A percentile compares a stretch with the other conserved stretches of the same genome.
These are phyloP conservation scores for Pandemis corylana DNA, from an alignment of 2,888 invertebrate species.

Conservation along the genomic window DNA sequence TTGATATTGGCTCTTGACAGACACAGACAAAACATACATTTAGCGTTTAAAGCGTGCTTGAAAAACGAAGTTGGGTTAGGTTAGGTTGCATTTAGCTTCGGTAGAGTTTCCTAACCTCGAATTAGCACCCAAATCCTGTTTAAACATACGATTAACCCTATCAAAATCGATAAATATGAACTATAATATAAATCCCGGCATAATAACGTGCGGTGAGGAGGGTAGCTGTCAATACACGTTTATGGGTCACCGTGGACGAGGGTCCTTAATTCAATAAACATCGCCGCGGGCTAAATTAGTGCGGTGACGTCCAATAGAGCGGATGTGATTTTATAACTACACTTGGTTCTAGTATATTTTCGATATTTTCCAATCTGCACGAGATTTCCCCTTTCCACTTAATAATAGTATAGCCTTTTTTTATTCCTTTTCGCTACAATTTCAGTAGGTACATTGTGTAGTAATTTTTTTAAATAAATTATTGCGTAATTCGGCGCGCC, in stretches of 20 bases:
- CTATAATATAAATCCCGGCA: constrained; percentile 28
- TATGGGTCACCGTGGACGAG: constrained; percentile 47
- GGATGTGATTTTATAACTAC: constrained; percentile 1
- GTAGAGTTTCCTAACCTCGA: too few species aligned
- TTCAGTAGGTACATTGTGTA: too few species aligned
- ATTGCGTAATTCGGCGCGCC: too few species aligned
- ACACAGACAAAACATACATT: too few species aligned
- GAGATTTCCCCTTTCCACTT: too few species aligned
- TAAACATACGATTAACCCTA: constrained; percentile 18
- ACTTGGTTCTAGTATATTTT: neutral
- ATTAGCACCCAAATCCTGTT: neutral
- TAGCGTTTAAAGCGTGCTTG: too few species aligned
- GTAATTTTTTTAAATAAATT: too few species aligned
- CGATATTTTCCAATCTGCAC: neutral
- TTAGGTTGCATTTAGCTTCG: too few species aligned
- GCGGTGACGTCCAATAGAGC: constrained; percentile 21
- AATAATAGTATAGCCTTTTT: too few species aligned
- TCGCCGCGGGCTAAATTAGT: constrained; percentile 52
- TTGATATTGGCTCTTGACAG: too few species aligned
- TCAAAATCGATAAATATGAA: constrained; percentile 32
- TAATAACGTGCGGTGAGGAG: constrained; percentile 40
- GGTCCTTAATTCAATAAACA: constrained; percentile 58
- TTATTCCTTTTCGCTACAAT: too few species aligned
- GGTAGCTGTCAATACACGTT: constrained; percentile 44
- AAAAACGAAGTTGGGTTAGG: too few species aligned